Base-by-base conservation (phyloP, 2,797 vertebrate species). In the Danio tinwini region DNA sequence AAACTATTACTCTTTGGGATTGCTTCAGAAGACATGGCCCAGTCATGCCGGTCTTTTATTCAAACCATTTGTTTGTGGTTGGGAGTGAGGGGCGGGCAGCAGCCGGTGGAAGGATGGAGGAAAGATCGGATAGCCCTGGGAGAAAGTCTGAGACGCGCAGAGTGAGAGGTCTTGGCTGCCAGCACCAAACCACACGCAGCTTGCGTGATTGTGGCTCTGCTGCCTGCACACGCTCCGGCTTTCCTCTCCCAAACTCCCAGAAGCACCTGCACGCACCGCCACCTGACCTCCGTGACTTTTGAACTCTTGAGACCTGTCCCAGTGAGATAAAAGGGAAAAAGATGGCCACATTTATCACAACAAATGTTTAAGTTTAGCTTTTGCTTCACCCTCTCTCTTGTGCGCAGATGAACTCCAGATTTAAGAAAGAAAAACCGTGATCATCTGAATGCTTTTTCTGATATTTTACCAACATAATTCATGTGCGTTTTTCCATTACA, bases 11-110 rank as follows among this genome's bases (percentile, higher is more conserved):
- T 96, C 91, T 90, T 93, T 89, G 71, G 92, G 84, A 89, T 91
- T 91, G 90, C 87, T 81, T 94, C 86, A 93, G 88, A 87, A 84
- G 89, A 89, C 94, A 91, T 95, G 93, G 94, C 93, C 94, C 94
- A 95, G 92, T 88, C 92, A 87, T 91, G 92, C 93, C 93, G 94
- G 90, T 86, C 88, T 96, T 87, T 97, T 93, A 96, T 96, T 95
- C 91, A 94, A 96, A 97, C 94, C 95, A 96, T 94, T 96, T 94
- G 94, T 91, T 91, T 92, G 91, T 84, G 92, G 91, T 92, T n/a
- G 87, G 85, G 81, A 88, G 87, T 79, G 40, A 58, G 80, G 82
- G 82, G 83, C 53, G 59, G 74, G 74, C 68, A 55, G 80, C 79
- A 82, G 81, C 77, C 58, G 73, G 74, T 83, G 87, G 73, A 87